Evolutionary conservation across 2,888 invertebrate species (phyloP).

Genomic region (Rhorus exstirpatorius): DNA sequence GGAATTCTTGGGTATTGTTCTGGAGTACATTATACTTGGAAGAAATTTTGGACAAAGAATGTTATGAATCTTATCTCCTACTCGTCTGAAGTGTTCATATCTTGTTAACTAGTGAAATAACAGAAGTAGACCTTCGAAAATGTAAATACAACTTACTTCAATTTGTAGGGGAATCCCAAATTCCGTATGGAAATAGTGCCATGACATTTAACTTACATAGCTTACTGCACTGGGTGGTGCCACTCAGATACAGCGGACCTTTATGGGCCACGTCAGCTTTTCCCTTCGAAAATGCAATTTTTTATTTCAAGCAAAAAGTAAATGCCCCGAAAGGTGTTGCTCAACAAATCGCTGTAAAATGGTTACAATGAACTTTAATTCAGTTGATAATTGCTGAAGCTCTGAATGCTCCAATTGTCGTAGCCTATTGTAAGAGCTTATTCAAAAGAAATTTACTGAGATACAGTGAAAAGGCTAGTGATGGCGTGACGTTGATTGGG

Average conservation of each 20-base stretch:
- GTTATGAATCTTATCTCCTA: constrained; percentile 52
- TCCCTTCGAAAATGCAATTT: constrained; percentile 52
- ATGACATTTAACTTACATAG: constrained; percentile 54
- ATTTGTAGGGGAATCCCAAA: constrained; percentile 59
- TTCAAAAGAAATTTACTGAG: background rate
- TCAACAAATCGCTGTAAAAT: constrained; percentile 33
- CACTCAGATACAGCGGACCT: constrained; percentile 28
- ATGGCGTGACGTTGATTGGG: constrained; percentile 1
- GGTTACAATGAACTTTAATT: background rate
- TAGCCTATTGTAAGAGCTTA: background rate
- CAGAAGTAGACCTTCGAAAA: constrained; percentile 34
- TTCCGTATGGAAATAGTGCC: constrained; percentile 31
- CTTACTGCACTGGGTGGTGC: constrained; percentile 44
- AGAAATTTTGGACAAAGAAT: constrained; percentile 42
- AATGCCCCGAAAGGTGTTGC: constrained; percentile 6
- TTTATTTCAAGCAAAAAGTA: constrained; percentile 30
- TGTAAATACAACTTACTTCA: constrained; percentile 48
- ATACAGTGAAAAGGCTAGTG: background rate
- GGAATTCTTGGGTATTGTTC: constrained; percentile 62
- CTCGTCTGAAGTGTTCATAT: constrained; percentile 45
- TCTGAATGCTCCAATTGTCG: background rate
- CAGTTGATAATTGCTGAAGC: background rate
- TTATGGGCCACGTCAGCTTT: constrained; percentile 41
- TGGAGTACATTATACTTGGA: constrained; percentile 62
- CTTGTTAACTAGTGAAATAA: constrained; percentile 48